These are phyloP conservation scores for Augochlorella aurata DNA, from an alignment of 2,888 invertebrate genomes.

Conservation along the genomic window DNA sequence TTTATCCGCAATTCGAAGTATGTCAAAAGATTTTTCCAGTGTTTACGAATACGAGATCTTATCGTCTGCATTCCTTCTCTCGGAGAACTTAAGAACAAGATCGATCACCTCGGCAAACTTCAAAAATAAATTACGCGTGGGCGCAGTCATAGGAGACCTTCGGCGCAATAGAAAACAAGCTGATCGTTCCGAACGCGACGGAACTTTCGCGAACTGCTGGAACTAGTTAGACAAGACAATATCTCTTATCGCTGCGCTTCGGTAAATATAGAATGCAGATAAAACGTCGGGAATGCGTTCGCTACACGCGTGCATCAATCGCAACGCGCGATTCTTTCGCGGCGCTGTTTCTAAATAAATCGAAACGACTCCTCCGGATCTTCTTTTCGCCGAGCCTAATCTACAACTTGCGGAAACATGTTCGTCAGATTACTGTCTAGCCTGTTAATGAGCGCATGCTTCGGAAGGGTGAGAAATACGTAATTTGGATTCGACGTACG, in stretches of 20 bases:
- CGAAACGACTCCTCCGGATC: background rate
- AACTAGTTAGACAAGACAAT: background rate
- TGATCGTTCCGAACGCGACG: no score
- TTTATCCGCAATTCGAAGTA: background rate
- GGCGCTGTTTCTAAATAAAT: background rate
- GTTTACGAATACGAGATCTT: background rate
- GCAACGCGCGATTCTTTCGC: background rate
- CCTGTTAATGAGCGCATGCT: background rate
- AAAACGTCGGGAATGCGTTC: background rate
- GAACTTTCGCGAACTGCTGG: background rate
- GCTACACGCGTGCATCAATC: background rate
- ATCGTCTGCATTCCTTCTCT: background rate
- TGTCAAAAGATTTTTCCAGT: background rate
- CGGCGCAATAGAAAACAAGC: no score
- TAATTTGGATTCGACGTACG: conserved; percentile 47
- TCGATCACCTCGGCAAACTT: background rate
- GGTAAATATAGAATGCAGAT: background rate
- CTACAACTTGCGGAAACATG: background rate
- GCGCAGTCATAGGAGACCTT: background rate
- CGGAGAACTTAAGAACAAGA: background rate
- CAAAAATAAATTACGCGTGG: background rate
- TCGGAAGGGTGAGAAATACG: background rate
- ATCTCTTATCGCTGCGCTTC: background rate
- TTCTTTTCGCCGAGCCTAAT: background rate
- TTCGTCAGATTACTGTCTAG: background rate